Evolutionary conservation across 1,140 invertebrate genomes (phyloP).

Genomic region (Drosophila leontia): DNA sequence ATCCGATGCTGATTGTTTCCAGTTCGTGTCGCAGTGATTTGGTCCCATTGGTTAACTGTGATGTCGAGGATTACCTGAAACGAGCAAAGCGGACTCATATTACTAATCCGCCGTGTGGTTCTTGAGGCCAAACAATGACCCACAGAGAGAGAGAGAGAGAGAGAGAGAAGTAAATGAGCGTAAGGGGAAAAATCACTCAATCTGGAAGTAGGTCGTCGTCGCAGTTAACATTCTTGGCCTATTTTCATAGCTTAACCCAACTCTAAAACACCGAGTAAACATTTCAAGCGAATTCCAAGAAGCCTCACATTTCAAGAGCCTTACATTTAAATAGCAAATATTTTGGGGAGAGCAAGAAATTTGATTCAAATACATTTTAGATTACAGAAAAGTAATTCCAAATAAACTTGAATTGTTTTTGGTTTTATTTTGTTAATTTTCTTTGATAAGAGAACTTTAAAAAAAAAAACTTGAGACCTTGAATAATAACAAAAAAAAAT

Average conservation of each 20-base stretch:
- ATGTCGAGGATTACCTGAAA: constrained; percentile 40
- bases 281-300: neutral
- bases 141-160: too few species aligned
- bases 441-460: too few species aligned
- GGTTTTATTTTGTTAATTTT: neutral
- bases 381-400: neutral
- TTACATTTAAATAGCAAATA: neutral
- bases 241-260: constrained; percentile 4
- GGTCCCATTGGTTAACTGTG: constrained; percentile 78
- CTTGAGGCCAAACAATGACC: neutral
- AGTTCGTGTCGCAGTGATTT: constrained; percentile 68
- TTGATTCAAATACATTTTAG: neutral
- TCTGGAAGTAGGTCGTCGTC: constrained; percentile 19
- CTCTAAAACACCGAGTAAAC: constrained; percentile 13
- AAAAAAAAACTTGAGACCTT: too few species aligned
- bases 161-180: neutral
- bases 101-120: constrained; percentile 59
- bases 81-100: constrained; percentile 4
- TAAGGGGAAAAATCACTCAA: neutral
- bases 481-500: too few species aligned
- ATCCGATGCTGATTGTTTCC: constrained; percentile 58
- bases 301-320: neutral
- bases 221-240: constrained; percentile 23
- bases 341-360: too few species aligned
- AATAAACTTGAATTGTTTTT: neutral